phyloP scores from a whole-genome alignment of 2,113 vertebrate genomes.

The Stigmatopora argus region DNA sequence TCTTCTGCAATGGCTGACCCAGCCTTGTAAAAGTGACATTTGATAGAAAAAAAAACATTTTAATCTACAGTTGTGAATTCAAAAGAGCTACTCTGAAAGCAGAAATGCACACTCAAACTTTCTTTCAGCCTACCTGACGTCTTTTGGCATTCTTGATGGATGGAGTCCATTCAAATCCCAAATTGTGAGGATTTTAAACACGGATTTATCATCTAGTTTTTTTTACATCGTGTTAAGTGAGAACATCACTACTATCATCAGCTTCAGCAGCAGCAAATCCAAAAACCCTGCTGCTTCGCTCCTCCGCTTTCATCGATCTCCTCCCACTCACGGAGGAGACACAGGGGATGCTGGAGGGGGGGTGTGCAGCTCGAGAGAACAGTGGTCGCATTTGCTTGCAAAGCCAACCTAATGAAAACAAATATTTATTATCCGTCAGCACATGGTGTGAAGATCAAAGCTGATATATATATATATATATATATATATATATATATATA shows the following conservation, averaged over 20 bases:
- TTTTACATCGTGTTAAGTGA: no score
- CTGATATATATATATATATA: no score
- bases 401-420: not conserved
- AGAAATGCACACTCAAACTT: conserved; percentile 1
- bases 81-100: not conserved
- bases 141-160: conserved; percentile 20
- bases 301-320: not conserved
- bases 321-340: not conserved
- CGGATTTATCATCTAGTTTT: no score
- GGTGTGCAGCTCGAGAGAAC: not conserved
- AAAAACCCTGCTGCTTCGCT: not conserved
- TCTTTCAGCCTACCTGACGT: conserved; percentile 41
- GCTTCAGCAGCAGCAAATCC: not conserved
- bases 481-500: not conserved
- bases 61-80: not conserved
- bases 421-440: not conserved
- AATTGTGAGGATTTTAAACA: not conserved
- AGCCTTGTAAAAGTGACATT: not conserved
- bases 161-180: conserved; percentile 26
- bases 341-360: not conserved
- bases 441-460: not conserved
- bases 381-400: not conserved
- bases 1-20: not conserved
- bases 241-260: not conserved
- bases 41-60: not conserved